A percentile compares a stretch with the other conserved stretches of the same genome.
Conservation (phyloP, 2,888 invertebrate species). For the Galeopsomyia nigrocyanea region DNA sequence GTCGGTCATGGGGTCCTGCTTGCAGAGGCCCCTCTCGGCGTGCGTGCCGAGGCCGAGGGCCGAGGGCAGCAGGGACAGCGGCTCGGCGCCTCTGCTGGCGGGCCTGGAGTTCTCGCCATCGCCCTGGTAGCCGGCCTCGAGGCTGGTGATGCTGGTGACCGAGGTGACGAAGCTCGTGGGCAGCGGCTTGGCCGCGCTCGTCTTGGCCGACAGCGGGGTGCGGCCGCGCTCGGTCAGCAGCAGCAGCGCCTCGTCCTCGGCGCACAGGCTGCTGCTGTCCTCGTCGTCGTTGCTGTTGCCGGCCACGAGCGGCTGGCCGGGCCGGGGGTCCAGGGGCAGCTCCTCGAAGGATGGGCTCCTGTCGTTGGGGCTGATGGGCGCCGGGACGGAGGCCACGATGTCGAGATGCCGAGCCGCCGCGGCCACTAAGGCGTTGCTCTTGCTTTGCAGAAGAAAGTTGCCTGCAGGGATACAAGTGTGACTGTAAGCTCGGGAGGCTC, state of each 20-base stretch:
- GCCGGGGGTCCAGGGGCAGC: conserved; percentile 80
- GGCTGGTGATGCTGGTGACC: conserved; percentile 90
- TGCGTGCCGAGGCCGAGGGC: conserved; percentile 28
- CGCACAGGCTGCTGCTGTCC: conserved; percentile 9
- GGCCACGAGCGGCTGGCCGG: conserved; percentile 39
- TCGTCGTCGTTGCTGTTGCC: conserved; percentile 36
- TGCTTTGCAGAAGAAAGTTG: conserved; percentile 38
- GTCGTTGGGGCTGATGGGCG: conserved; percentile 66
- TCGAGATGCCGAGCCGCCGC: conserved; percentile 45
- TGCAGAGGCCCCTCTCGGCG: conserved; percentile 65
- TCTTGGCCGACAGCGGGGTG: conserved; percentile 36
- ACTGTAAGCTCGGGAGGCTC: no score
- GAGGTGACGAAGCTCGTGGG: conserved; percentile 83
- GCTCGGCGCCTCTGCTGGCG: conserved; percentile 85
- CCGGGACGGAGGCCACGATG: conserved; percentile 32
- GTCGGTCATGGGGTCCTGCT: conserved; percentile 90
- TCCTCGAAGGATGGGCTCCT: conserved; percentile 90
- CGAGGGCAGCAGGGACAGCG: conserved; percentile 64
- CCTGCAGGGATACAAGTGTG: conserved; percentile 16
- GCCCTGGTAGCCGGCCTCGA: conserved; percentile 95
- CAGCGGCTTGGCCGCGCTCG: conserved; percentile 44
- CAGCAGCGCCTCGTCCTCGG: neutral
- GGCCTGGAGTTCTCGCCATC: conserved; percentile 92
- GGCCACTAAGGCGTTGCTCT: conserved; percentile 32
- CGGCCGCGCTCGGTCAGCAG: neutral